These are phyloP conservation scores for Bicyclus anynana DNA, from an alignment of 1,140 invertebrate species.

Conservation along the genomic window DNA sequence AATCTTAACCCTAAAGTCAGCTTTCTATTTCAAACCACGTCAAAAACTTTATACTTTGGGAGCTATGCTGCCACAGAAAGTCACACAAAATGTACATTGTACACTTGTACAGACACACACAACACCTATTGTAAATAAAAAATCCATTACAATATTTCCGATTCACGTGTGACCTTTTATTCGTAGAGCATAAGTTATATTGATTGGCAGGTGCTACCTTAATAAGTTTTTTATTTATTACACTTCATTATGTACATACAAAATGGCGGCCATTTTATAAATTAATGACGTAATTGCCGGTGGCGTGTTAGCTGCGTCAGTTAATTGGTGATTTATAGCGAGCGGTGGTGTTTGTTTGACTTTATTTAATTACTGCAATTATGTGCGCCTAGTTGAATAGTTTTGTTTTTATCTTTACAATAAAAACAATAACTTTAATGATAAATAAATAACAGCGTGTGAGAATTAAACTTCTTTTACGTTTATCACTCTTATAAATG, in stretches of 20 bases:
- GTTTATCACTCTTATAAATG: too few relatives aligned
- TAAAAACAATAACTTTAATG: too few relatives aligned
- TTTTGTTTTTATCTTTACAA: too few relatives aligned
- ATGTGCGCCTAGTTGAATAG: background rate
- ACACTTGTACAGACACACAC: too few relatives aligned
- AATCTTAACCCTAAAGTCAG: too few relatives aligned
- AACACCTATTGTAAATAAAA: too few relatives aligned
- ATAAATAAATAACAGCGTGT: too few relatives aligned
- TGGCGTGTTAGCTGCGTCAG: slow-evolving; percentile 10
- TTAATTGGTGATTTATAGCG: slow-evolving; percentile 16
- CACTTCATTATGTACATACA: slow-evolving; percentile 28
- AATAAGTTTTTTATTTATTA: slow-evolving; percentile 39
- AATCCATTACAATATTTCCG: background rate
- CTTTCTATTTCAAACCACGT: too few relatives aligned
- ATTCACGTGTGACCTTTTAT: slow-evolving; percentile 12
- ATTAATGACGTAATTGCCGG: slow-evolving; percentile 39
- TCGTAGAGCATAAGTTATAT: slow-evolving; percentile 16
- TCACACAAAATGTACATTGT: too few relatives aligned
- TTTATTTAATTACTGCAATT: slow-evolving; percentile 1
- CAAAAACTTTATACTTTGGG: too few relatives aligned
- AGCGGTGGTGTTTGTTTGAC: background rate
- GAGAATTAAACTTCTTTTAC: too few relatives aligned
- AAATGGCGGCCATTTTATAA: slow-evolving; percentile 26
- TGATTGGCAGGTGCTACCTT: slow-evolving; percentile 42
- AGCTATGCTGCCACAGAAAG: too few relatives aligned